A percentile compares a stretch with the other conserved stretches of the same genome.
These are phyloP conservation scores for Amblyopsis hoosieri DNA, from an alignment of 2,797 vertebrate species.

Conservation along the genomic window DNA sequence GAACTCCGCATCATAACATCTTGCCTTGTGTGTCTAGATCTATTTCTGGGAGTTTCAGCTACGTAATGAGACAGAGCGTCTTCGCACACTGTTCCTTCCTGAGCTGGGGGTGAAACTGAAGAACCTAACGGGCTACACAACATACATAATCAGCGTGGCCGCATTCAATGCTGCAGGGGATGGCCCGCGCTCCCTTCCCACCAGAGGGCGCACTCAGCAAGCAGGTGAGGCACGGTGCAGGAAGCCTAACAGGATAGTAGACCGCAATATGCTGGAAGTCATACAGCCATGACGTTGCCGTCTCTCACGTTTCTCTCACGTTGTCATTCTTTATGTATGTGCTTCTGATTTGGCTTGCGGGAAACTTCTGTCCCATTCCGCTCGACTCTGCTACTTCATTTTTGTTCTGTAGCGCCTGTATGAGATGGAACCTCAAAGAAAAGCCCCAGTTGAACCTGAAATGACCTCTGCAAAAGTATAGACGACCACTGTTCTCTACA, in stretches of 20 bases:
- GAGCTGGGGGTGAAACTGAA: constrained; percentile 91
- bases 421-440: constrained; percentile 13
- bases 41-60: constrained; percentile 94
- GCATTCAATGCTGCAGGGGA: constrained; percentile 96
- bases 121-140: constrained; percentile 94
- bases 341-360: background rate
- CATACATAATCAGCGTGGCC: constrained; percentile 90
- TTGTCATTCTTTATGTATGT: constrained; percentile 7
- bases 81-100: constrained; percentile 92
- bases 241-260: constrained; percentile 23
- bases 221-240: constrained; percentile 80
- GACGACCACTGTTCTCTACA: constrained; percentile 9
- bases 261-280: background rate
- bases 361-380: background rate
- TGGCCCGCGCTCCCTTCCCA: constrained; percentile 85
- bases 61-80: constrained; percentile 84
- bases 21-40: constrained; percentile 77
- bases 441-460: constrained; percentile 20
- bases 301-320: background rate
- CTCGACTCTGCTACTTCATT: background rate
- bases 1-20: too few species aligned
- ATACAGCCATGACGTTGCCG: background rate
- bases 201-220: constrained; percentile 92
- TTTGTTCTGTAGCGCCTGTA: constrained; percentile 9
- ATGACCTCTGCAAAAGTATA: constrained; percentile 20